Evolutionary conservation across 2,888 invertebrate species (phyloP).

Genomic region (Eupsilia transversa): DNA sequence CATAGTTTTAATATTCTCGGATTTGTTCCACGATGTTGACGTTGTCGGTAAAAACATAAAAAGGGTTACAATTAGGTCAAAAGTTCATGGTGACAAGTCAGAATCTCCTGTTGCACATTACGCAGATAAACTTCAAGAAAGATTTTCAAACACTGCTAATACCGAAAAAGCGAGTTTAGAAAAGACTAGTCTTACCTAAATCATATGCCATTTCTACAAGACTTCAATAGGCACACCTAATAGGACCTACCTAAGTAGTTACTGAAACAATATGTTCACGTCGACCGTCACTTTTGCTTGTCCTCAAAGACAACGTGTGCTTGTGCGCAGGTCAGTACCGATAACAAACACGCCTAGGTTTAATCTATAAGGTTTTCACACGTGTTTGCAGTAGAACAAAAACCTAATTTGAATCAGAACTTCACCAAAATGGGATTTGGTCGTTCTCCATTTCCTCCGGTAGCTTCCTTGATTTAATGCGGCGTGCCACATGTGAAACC

Average conservation of each 20-base stretch:
- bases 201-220: not conserved
- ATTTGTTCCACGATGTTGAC: not conserved
- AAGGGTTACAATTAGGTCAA: not conserved
- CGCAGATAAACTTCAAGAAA: not conserved
- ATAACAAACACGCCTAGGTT: not conserved
- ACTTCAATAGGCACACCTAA: not conserved
- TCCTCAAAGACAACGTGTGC: no score
- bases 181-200: not conserved
- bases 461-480: constrained; percentile 54
- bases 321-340: not conserved
- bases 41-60: no score
- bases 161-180: not conserved
- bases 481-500: constrained; percentile 33
- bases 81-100: not conserved
- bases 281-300: not conserved
- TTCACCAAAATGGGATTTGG: constrained; percentile 27
- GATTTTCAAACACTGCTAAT: not conserved
- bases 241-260: not conserved
- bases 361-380: constrained; percentile 1
- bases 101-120: not conserved
- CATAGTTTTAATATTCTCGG: not conserved
- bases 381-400: constrained; percentile 15
- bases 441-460: constrained; percentile 39
- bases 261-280: not conserved
- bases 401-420: constrained; percentile 31